Evolutionary conservation across 2,888 invertebrate genomes (phyloP), one percentile per base, ranked within the genome.

Genomic region (Dolomedes plantarius): DNA sequence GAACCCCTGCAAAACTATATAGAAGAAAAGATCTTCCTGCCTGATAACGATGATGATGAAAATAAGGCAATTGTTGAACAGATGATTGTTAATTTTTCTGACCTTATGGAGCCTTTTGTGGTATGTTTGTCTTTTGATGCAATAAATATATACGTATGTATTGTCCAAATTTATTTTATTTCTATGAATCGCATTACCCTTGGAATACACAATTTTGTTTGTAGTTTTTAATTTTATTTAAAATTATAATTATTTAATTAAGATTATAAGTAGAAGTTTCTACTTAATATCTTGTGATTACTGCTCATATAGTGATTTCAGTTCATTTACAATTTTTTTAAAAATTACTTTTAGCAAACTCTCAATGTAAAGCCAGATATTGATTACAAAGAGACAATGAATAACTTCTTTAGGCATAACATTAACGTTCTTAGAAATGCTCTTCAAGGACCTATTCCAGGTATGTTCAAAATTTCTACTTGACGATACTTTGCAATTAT

Each of bases 1-100:
- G 90, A 89, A 6, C 92, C 92, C 29, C 90, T 94, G 36, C 91
- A 92, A 76, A 91, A 91, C 50, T 93, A 93, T 90, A 90, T 93
- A 50, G 89, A 90, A 19, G 90, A 91, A 7, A 90, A 92, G 5
- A 90, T 93, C 62, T 90, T 90, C 23, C 56, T 23, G 1, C 19
- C 19, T 9, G 89, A 90, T 69, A 90, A 91, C 1, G 91, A 91
- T 0, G 90, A 91, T 5, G 91, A 91, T 23, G 92, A 92, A 73
- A 91, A 93, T 28, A 90, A 91, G 23, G 6, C 9, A 19, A 32
- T 69, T 23, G 19, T 64, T 23, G n/a, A 65, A 31, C 27, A 69
- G 32, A 75, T 56, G 1, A 0, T 65, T 65, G 31, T 29, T 9
- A 65, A 29, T 64, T 1, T 13, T 23, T 62, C 72, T 9, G 13